Conservation (phyloP, 2,113 vertebrate genomes). For the Neopipo cinnamomea region DNA sequence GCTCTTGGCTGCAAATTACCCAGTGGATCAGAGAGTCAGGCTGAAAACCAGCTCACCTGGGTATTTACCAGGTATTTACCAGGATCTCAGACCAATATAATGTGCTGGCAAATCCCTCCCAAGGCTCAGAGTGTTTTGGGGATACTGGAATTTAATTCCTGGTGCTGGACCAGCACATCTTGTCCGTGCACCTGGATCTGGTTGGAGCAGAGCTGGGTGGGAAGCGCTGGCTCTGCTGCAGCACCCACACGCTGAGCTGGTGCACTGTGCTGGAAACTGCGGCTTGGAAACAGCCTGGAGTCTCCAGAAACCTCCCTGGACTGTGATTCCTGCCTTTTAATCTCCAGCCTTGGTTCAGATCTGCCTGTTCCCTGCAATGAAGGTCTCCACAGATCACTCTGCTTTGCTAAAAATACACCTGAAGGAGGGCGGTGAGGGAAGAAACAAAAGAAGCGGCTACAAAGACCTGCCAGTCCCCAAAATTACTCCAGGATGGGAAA, state of each 20-base stretch:
- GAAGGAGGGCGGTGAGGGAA: not conserved
- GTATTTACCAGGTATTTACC: not conserved
- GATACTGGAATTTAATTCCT: not conserved
- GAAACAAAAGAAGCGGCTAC: not conserved
- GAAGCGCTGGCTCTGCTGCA: not conserved
- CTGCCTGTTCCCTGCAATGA: not conserved
- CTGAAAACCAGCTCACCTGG: not conserved
- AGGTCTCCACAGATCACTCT: not conserved
- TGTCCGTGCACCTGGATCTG: fast-evolving
- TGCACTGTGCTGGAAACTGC: not conserved
- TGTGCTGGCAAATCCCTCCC: not conserved
- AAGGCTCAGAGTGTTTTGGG: not conserved
- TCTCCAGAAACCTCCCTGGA: not conserved
- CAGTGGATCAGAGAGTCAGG: not conserved
- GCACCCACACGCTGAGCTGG: not conserved
- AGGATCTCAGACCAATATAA: not conserved
- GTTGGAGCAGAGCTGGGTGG: not conserved
- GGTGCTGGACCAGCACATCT: not conserved
- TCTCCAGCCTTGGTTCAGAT: not conserved
- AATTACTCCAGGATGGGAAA: not conserved
- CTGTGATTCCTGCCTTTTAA: not conserved
- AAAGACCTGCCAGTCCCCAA: not conserved
- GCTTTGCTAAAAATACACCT: not conserved
- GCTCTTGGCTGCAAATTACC: not conserved
- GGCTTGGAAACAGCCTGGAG: not conserved